A percentile compares a stretch with the other conserved stretches of the same genome.
These are phyloP conservation scores for Chymomyza procnemis DNA, from an alignment of 2,888 invertebrate genomes.

Conservation along the genomic window DNA sequence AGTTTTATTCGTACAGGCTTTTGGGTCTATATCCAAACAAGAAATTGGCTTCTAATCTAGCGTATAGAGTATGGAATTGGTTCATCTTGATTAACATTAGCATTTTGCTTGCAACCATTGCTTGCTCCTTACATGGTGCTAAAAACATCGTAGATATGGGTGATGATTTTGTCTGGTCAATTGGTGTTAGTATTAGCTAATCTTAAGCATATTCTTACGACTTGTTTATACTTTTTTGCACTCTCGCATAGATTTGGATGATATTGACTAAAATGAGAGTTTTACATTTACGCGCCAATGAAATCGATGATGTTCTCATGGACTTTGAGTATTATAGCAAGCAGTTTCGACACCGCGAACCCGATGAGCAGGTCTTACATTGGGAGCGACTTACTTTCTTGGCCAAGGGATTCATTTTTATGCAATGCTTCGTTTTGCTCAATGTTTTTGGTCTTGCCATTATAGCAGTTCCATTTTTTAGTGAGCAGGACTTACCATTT, in stretches of 20 bases:
- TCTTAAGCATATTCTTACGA: background rate
- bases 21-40: background rate
- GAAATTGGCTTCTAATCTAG: background rate
- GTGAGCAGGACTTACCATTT: conserved; percentile 48
- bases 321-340: background rate
- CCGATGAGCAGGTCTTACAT: background rate
- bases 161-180: background rate
- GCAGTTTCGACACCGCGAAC: background rate
- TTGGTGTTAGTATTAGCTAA: background rate
- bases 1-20: background rate
- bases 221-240: background rate
- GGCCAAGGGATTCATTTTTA: background rate
- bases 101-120: background rate
- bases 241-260: background rate
- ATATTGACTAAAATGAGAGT: background rate
- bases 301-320: background rate
- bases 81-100: background rate
- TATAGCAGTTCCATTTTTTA: conserved; percentile 44
- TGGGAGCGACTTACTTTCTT: background rate
- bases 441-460: background rate
- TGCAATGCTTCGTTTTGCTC: background rate
- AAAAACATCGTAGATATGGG: background rate
- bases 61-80: background rate
- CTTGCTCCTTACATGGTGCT: background rate
- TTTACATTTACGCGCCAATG: background rate